Conservation (phyloP, 2,888 invertebrate genomes). For the Amphipyra berbera region DNA sequence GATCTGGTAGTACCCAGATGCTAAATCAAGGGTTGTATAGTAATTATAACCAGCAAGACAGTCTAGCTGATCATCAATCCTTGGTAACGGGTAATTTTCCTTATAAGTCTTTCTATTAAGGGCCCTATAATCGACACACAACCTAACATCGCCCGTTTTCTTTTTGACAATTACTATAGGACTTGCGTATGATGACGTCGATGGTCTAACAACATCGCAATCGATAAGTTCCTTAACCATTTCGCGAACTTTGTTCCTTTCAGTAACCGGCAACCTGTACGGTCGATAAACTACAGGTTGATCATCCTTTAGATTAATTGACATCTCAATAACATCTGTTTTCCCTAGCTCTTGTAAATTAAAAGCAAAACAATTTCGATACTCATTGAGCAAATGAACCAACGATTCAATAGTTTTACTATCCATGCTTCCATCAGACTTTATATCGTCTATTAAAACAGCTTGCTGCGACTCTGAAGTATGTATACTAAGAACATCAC, state of each 20-base stretch:
- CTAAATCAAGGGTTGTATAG: not conserved
- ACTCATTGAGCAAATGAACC: not conserved
- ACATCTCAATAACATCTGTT: not conserved
- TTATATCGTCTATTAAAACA: too few species aligned
- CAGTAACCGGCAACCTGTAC: not conserved
- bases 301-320: not conserved
- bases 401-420: too few species aligned
- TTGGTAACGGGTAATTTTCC: not conserved
- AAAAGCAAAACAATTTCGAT: not conserved
- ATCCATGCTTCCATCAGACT: too few species aligned
- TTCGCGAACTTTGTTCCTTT: not conserved
- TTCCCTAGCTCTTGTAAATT: not conserved
- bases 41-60: not conserved
- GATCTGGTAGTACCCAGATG: too few species aligned
- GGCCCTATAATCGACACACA: not conserved
- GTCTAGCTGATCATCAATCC: not conserved
- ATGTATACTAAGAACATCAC: too few species aligned
- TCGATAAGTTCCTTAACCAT: not conserved
- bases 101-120: not conserved
- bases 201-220: not conserved
- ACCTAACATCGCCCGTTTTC: not conserved
- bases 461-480: too few species aligned
- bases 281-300: not conserved
- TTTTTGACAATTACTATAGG: not conserved
- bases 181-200: not conserved